Percentiles rank a stretch among this genome's conserved stretches.
Evolutionary conservation across 2,888 invertebrate genomes (phyloP).

Genomic region (Zootermopsis nevadensis): DNA sequence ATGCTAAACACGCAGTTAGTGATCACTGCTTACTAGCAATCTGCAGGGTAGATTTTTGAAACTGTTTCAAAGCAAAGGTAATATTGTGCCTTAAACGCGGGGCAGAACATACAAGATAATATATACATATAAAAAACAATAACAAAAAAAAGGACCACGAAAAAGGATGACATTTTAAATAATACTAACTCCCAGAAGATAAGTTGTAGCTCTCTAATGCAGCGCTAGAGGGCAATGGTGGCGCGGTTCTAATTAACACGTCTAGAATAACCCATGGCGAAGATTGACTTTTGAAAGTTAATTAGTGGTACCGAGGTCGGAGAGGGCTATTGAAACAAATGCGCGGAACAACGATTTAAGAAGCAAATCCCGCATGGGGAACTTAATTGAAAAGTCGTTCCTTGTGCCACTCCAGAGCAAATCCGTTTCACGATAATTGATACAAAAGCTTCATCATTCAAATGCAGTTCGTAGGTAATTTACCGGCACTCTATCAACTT

Average conservation of each 20-base stretch:
- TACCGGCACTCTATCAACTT: no score
- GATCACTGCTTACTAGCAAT: no score
- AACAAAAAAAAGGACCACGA: not conserved
- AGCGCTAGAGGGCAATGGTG: not conserved
- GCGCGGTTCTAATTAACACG: slow-evolving; percentile 35
- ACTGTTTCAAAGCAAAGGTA: not conserved
- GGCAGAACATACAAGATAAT: not conserved
- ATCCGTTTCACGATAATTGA: not conserved
- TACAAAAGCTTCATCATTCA: not conserved
- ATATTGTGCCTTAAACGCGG: not conserved
- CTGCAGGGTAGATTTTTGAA: no score
- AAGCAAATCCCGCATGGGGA: not conserved
- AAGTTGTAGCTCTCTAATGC: not conserved
- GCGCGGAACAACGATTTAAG: not conserved
- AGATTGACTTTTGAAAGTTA: slow-evolving; percentile 48
- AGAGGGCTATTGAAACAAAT: not conserved
- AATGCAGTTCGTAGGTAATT: not conserved
- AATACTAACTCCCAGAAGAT: not conserved
- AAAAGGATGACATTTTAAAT: slow-evolving; percentile 5
- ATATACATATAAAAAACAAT: not conserved
- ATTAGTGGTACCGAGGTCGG: slow-evolving; percentile 31
- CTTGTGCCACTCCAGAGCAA: not conserved
- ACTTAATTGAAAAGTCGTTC: not conserved
- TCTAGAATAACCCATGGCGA: slow-evolving; percentile 32
- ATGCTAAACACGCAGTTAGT: no score